phyloP scores from a whole-genome alignment of 2,113 vertebrate species.

The Nesoenas mayeri region DNA sequence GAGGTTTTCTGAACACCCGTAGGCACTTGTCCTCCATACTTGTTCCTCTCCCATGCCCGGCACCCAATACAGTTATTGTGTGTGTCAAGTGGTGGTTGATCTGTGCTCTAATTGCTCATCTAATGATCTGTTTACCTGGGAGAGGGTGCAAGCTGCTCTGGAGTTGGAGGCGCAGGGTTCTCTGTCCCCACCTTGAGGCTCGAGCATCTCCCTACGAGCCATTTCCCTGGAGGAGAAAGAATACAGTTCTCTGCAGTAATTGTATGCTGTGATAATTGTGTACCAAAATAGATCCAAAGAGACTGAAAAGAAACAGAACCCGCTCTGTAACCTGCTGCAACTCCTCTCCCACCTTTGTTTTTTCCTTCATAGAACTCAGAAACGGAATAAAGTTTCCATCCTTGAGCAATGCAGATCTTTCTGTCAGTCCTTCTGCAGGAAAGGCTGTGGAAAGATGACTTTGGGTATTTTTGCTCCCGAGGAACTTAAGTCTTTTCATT shows the following conservation, averaged over 20 bases:
- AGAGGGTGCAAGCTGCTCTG: not conserved
- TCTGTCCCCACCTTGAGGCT: not conserved
- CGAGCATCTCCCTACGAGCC: not conserved
- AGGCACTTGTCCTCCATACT: not conserved
- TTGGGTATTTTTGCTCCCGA: not conserved
- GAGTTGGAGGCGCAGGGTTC: not conserved
- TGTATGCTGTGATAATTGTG: not conserved
- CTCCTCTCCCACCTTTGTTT: not conserved
- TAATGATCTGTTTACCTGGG: not conserved
- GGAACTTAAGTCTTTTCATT: not conserved
- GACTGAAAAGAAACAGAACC: not conserved
- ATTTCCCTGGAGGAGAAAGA: not conserved
- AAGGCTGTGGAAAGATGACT: not conserved
- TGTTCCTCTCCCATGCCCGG: not conserved
- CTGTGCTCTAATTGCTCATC: not conserved
- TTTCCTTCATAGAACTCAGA: not conserved
- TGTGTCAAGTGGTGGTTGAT: not conserved
- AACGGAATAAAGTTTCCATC: not conserved
- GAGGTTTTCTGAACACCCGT: not conserved
- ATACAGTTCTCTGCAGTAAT: not conserved
- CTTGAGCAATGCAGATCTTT: not conserved
- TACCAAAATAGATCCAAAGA: not conserved
- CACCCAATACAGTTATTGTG: not conserved
- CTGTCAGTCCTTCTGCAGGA: not conserved
- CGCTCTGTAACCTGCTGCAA: not conserved